These are phyloP conservation scores for Hylomyscus alleni DNA, from an alignment of 2,797 vertebrate species.

Conservation along the genomic window DNA sequence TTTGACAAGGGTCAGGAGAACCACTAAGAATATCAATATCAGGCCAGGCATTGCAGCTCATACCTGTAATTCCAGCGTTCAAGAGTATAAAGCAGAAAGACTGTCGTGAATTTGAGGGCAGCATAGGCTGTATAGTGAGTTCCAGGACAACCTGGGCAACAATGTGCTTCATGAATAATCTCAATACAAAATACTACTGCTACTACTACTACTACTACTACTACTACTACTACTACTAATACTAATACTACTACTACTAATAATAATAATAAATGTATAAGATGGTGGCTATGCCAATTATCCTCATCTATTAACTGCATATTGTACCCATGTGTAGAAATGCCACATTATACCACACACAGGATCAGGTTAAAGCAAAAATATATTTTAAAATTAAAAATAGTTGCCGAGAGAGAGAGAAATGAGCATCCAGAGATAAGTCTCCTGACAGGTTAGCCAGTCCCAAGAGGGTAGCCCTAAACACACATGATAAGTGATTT, in stretches of 20 bases:
- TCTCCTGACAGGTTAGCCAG: background rate
- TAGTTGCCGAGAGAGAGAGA: background rate
- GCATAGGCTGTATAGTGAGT: background rate
- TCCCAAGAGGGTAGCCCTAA: background rate
- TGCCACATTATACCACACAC: background rate
- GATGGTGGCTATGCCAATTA: background rate
- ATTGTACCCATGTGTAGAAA: background rate
- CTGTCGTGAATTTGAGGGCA: background rate
- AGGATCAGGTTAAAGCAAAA: background rate
- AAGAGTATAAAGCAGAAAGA: background rate
- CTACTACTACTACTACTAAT: background rate
- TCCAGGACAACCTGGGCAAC: background rate
- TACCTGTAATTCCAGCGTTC: background rate
- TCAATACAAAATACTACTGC: background rate
- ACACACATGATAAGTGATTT: background rate
- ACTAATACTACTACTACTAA: background rate
- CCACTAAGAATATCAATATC: background rate
- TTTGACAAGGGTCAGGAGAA: background rate
- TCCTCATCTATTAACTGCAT: background rate
- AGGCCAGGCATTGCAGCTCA: background rate
- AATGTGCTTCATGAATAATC: background rate
- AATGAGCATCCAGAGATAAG: background rate
- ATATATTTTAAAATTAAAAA: background rate
- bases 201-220: background rate
- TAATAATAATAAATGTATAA: background rate